Evolutionary conservation across 1,140 invertebrate genomes (phyloP).

Genomic region (Pseudomyrmex pallidus): DNA sequence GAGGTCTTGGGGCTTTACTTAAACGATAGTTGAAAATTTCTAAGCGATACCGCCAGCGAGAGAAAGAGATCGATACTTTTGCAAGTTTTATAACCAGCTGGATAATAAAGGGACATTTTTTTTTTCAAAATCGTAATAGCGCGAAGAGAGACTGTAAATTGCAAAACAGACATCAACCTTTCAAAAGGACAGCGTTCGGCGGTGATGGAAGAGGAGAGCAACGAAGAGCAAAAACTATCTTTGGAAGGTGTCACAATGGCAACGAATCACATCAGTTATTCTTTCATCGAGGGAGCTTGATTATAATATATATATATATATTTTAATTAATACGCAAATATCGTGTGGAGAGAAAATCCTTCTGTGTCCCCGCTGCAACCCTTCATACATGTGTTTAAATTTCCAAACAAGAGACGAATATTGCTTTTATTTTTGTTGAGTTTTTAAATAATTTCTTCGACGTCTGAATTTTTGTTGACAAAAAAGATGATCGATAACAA

Average conservation of each 20-base stretch:
- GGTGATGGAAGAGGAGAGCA: slow-evolving; percentile 20
- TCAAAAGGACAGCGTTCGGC: slow-evolving; percentile 20
- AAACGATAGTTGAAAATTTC: slow-evolving; percentile 36
- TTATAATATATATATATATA: slow-evolving; percentile 46
- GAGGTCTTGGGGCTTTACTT: slow-evolving; percentile 39
- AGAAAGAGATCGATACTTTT: slow-evolving; percentile 42
- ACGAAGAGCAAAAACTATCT: slow-evolving; percentile 7
- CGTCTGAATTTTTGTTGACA: too few species aligned
- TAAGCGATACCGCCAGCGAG: slow-evolving; percentile 1
- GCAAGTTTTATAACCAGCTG: slow-evolving; percentile 48
- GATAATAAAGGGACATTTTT: slow-evolving; percentile 44
- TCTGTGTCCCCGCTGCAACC: background rate
- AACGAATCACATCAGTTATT: slow-evolving; percentile 37
- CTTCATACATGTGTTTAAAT: background rate
- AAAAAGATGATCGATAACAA: too few species aligned
- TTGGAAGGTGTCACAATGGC: slow-evolving; percentile 34
- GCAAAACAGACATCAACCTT: slow-evolving; percentile 18
- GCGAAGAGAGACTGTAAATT: slow-evolving; percentile 28
- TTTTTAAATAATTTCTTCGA: too few species aligned
- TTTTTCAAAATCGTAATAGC: slow-evolving; percentile 59
- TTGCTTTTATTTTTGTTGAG: too few species aligned
- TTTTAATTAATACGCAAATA: slow-evolving; percentile 49
- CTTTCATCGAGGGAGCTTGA: background rate
- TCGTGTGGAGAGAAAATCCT: slow-evolving; percentile 6
- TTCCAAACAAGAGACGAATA: too few species aligned